Conservation (phyloP, 2,888 invertebrate genomes). For the Sphaerophoria taeniata region DNA sequence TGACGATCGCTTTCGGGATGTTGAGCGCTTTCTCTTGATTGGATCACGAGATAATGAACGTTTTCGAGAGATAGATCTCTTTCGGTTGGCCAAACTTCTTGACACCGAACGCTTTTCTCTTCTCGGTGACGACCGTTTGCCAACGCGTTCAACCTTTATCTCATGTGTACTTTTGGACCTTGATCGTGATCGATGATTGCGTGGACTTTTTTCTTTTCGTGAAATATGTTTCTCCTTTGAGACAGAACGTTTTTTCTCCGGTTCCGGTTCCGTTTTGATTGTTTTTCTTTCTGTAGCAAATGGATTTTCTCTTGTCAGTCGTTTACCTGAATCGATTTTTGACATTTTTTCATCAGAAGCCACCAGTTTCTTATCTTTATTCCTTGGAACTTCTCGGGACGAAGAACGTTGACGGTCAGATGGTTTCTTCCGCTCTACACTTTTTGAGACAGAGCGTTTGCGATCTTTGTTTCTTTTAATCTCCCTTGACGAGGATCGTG, state of each 20-base stretch:
- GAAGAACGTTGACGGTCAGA: constrained; percentile 1
- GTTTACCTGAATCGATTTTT: constrained; percentile 5
- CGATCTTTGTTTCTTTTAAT: constrained; percentile 36
- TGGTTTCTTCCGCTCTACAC: background rate
- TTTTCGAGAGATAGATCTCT: constrained; percentile 32
- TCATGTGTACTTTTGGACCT: constrained; percentile 78
- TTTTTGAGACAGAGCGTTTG: constrained; percentile 6
- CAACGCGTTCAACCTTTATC: constrained; percentile 74
- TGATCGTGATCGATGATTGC: constrained; percentile 28
- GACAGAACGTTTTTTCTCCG: constrained; percentile 38
- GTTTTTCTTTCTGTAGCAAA: constrained; percentile 30
- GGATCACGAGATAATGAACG: background rate
- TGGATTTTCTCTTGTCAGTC: constrained; percentile 24
- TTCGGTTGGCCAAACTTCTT: constrained; percentile 19
- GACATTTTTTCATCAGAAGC: too few species aligned
- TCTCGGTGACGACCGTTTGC: constrained; percentile 60
- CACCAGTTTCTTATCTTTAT: too few species aligned
- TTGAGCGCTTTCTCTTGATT: constrained; percentile 17
- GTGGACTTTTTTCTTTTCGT: constrained; percentile 23
- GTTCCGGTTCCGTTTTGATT: background rate
- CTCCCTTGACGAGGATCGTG: constrained; percentile 46
- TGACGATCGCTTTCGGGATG: constrained; percentile 22
- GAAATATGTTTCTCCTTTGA: constrained; percentile 36
- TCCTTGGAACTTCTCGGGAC: constrained; percentile 17
- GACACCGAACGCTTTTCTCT: constrained; percentile 56